Percentiles rank a stretch among this genome's conserved stretches.
Evolutionary conservation across 92 coral and sea anemone species (phyloP).

Genomic region (Scolanthus callimorphus): DNA sequence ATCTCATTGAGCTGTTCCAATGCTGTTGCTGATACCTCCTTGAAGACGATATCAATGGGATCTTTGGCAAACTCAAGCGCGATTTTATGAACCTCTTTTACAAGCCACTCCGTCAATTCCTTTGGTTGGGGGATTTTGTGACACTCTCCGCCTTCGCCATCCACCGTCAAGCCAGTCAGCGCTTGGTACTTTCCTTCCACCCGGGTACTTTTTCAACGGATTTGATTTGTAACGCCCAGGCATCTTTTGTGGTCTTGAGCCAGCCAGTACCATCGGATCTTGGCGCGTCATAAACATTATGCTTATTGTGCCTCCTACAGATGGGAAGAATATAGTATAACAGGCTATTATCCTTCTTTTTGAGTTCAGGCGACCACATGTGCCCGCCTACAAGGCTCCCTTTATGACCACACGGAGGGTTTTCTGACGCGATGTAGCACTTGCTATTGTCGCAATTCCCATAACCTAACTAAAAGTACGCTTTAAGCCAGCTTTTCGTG

Average conservation of each 20-base stretch:
- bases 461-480: background rate
- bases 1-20: background rate
- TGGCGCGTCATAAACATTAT: background rate
- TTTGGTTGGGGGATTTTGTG: too few species aligned
- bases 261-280: background rate
- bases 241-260: background rate
- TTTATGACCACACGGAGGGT: too few species aligned
- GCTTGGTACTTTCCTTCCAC: background rate
- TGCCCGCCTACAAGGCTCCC: too few species aligned
- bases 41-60: slow-evolving; percentile 1
- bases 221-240: background rate
- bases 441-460: too few species aligned
- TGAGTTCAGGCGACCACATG: too few species aligned
- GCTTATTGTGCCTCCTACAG: slow-evolving; percentile 9
- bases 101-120: slow-evolving; percentile 6
- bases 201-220: background rate
- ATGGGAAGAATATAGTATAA: too few species aligned
- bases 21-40: slow-evolving; percentile 7
- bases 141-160: background rate
- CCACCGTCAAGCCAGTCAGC: background rate
- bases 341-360: too few species aligned
- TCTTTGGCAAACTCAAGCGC: slow-evolving; percentile 9
- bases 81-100: slow-evolving; percentile 9
- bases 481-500: slow-evolving; percentile 1
- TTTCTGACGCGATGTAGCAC: too few species aligned